Conservation (phyloP, 2,113 vertebrate species). For the Paramormyrops kingsleyae region DNA sequence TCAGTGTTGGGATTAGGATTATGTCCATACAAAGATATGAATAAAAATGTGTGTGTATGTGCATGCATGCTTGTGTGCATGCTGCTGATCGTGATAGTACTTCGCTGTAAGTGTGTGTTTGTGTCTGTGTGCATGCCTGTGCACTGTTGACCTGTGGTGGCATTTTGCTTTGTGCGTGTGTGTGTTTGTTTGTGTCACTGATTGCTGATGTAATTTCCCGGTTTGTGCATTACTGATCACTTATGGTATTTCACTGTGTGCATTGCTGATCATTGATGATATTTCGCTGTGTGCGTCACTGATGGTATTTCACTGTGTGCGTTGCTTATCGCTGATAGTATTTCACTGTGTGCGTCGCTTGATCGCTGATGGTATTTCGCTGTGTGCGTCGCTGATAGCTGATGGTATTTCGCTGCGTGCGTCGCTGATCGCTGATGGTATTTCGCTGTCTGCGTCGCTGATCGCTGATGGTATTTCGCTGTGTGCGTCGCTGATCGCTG, state of each 20-base stretch:
- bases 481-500: background rate
- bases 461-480: background rate
- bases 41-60: background rate
- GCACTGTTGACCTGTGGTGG: background rate
- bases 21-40: background rate
- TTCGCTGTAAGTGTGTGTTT: background rate
- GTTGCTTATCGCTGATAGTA: background rate
- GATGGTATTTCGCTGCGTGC: background rate
- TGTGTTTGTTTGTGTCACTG: background rate
- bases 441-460: background rate
- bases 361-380: background rate
- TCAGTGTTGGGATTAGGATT: background rate
- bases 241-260: background rate
- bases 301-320: no score
- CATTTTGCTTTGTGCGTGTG: background rate
- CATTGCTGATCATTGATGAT: background rate
- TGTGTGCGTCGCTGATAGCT: background rate
- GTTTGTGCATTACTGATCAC: background rate
- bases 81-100: background rate
- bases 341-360: background rate
- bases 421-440: no score
- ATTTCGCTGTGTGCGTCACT: background rate
- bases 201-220: background rate
- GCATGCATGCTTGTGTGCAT: background rate
- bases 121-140: background rate